Percentiles rank a stretch among this genome's conserved stretches.
Conservation (phyloP, 2,797 vertebrate genomes). For the Otolemur crassicaudatus region DNA sequence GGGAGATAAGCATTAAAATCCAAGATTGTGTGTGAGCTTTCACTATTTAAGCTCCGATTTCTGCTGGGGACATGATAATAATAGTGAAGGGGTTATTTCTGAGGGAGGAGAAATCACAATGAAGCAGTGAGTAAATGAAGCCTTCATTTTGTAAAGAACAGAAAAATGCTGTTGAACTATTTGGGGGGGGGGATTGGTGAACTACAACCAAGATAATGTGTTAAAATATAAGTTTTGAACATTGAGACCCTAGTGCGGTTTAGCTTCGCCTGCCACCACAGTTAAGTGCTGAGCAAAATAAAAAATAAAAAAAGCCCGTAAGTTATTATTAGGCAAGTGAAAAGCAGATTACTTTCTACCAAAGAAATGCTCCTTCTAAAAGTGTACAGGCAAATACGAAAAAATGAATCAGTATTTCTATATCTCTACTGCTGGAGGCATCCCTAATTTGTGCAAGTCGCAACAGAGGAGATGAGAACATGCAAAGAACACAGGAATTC, state of each 20-base stretch:
- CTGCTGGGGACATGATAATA: conserved; percentile 58
- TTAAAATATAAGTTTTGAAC: conserved; percentile 59
- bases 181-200: background rate
- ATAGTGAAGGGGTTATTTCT: conserved; percentile 62
- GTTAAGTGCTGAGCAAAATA: conserved; percentile 44
- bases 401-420: conserved; percentile 63
- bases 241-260: conserved; percentile 30
- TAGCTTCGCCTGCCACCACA: conserved; percentile 44
- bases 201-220: conserved; percentile 54
- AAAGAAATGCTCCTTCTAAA: conserved; percentile 38
- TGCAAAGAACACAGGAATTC: background rate
- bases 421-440: conserved; percentile 4
- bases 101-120: conserved; percentile 54
- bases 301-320: background rate
- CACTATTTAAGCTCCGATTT: conserved; percentile 42
- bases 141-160: conserved; percentile 49
- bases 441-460: background rate
- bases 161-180: conserved; percentile 58
- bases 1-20: conserved; percentile 17
- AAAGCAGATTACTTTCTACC: conserved; percentile 49
- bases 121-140: conserved; percentile 58
- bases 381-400: conserved; percentile 34
- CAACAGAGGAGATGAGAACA: conserved; percentile 32
- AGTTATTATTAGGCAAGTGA: conserved; percentile 56
- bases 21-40: conserved; percentile 31